Base-by-base conservation (phyloP, 35 echinoderm and acorn worm genomes). In the Strongylocentrotus purpuratus region DNA sequence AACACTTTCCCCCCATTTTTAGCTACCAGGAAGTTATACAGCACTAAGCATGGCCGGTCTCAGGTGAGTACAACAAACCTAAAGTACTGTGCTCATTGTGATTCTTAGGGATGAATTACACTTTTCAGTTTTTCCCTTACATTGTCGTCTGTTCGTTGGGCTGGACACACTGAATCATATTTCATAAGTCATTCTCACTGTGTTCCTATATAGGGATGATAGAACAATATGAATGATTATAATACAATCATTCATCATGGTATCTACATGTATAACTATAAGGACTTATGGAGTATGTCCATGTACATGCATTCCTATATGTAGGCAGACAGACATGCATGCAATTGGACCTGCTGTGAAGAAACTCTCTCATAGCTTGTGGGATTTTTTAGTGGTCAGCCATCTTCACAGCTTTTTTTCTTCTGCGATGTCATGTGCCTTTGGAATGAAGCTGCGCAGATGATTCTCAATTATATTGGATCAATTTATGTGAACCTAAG, bases 11-110 rank as follows among this genome's bases (percentile, higher is more conserved):
- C 33, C 33, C 32, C 87, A 89, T 45, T 46, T 46, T 46, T 33
- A 45, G 45, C 87, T 17, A 89, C 32, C 32, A 89, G 87, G 87
- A 89, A 89, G 45, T 89, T 89, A 89, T 22, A 89, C 87, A 89
- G 87, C 87, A 89, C 12, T 45, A 89, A 89, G 32, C 45, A 89
- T 89, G 87, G 87, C 87, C 45, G 32, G 12, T 31, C 87, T 89
- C 87, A 89, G 87, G 87, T 89, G 87, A 89, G 87, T 89, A 46
- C 17, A 18, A 86, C 28, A 7, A 89, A 89, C 87, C 12, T 5
- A 89, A 33, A 45, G 20, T 89, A 33, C 9, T 89, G 32, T 89
- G 87, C 11, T 89, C 87, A 89, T 46, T 45, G 32, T 33, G 12
- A 33, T 46, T 89, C 87, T 89, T 33, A 18, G 8, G 87, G 33